These are phyloP conservation scores for Sebastes miniatus DNA, from an alignment of 2,797 vertebrate species.

Conservation along the genomic window DNA sequence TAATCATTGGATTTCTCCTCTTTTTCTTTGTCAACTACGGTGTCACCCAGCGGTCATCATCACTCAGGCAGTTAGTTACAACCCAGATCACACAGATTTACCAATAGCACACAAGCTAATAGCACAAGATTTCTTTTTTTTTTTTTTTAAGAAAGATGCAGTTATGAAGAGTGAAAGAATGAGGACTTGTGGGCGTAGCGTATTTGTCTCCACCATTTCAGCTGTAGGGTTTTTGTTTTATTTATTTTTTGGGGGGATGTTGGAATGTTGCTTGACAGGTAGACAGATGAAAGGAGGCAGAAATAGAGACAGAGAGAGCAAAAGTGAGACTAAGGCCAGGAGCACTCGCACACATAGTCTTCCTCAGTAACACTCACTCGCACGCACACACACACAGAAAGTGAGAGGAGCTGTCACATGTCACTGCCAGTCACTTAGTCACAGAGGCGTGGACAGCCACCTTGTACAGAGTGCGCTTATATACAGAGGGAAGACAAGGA, in stretches of 20 bases:
- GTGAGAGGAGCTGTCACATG: constrained; percentile 50
- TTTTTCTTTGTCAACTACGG: constrained; percentile 27
- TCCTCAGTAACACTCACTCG: constrained; percentile 13
- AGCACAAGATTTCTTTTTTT: not conserved
- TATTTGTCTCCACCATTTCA: constrained; percentile 32
- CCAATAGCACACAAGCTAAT: not conserved
- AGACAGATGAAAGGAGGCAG: constrained; percentile 61
- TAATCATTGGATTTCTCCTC: constrained; percentile 39
- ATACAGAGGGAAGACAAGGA: constrained; percentile 41
- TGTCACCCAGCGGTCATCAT: constrained; percentile 49
- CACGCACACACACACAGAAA: constrained; percentile 7
- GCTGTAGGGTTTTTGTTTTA: constrained; percentile 13
- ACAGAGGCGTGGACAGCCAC: constrained; percentile 64
- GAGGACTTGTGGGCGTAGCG: constrained; percentile 34
- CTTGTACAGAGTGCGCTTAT: constrained; percentile 43
- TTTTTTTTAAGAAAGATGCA: not conserved
- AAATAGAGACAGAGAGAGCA: constrained; percentile 55
- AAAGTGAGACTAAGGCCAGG: constrained; percentile 56
- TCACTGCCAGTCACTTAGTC: constrained; percentile 68
- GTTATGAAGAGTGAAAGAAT: constrained; percentile 51
- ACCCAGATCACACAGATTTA: constrained; percentile 1
- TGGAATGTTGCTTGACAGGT: constrained; percentile 46
- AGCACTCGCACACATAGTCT: constrained; percentile 21
- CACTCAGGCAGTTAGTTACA: not conserved
- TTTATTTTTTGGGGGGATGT: constrained; percentile 15